Evolutionary conservation across 2,888 invertebrate genomes (phyloP), one percentile per base, ranked within the genome.

Genomic region (Caenorhabditis wallacei): DNA sequence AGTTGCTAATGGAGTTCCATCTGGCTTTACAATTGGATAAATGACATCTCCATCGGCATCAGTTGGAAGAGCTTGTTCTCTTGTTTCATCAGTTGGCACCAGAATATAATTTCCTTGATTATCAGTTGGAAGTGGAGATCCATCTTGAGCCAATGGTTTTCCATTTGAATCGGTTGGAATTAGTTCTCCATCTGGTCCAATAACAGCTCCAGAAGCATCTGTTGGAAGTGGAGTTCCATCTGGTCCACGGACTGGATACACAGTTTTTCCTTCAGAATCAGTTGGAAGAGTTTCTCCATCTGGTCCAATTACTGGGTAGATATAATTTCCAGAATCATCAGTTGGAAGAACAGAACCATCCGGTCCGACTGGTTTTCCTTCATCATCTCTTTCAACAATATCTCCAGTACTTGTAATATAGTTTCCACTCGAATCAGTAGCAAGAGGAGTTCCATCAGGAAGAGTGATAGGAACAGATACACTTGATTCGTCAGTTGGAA

Each of bases 341-440:
- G 80, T 84, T 35, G 80, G 70, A 1, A 80, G 51, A 24, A 66
- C 66, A 20, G 4, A 72, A 26, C 87, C 87, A 26, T 86, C 86
- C 13, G 85, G 80, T 24, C 82, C 88, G 16, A 80, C 37, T 46
- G 84, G 84, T 46, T 59, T 81, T 26, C 74, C 81, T n/a, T 81
- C 81, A 10, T 78, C 84, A 56, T 84, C 81, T 11, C 40, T 80
- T 18, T 68, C 82, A 24, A 85, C 72, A n/a, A 84, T 59, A 11
- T 71, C 16, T 11, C 88, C 88, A 18, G 82, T 68, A 20, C 22
- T 53, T 8, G 74, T 82, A 56, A 88, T 26, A 54, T 71, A 87
- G 10, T 18, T 46, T 7, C 87, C 88, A 11, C 76, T 79, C 3
- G 80, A 68, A 64, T 89, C 89, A 11, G 88, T 88, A 3, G 69